These are phyloP conservation scores for Boloria euphrosyne DNA, from an alignment of 2,888 invertebrate genomes.

Conservation along the genomic window DNA sequence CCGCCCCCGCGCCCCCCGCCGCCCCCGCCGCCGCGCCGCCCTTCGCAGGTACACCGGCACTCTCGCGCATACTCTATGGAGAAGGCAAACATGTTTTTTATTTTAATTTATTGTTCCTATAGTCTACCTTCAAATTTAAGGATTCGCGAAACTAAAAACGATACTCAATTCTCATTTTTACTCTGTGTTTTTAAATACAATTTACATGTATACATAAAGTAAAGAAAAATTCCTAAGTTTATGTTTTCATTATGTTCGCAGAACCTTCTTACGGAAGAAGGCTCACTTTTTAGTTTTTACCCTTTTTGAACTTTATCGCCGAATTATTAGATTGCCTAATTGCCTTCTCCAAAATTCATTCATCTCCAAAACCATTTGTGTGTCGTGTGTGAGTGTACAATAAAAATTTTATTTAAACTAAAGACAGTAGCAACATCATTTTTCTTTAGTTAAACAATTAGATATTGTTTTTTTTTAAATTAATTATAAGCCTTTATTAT, in stretches of 20 bases:
- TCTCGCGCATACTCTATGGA: background rate
- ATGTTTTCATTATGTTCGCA: too few relatives aligned
- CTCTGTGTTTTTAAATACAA: too few relatives aligned
- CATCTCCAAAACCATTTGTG: slow-evolving; percentile 25
- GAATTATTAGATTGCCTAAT: too few relatives aligned
- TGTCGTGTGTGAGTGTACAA: slow-evolving; percentile 30
- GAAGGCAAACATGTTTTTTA: background rate
- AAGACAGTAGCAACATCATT: background rate
- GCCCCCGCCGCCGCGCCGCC: slow-evolving; percentile 37
- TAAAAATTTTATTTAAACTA: slow-evolving; percentile 4
- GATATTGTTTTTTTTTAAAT: slow-evolving; percentile 7
- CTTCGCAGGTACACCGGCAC: slow-evolving; percentile 45
- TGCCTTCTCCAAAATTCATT: slow-evolving; percentile 31
- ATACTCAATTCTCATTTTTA: too few relatives aligned
- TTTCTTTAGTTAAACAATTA: background rate
- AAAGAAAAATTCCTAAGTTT: too few relatives aligned
- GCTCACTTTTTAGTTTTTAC: too few relatives aligned
- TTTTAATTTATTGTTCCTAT: background rate
- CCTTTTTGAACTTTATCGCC: too few relatives aligned
- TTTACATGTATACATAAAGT: too few relatives aligned
- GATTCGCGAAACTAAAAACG: background rate
- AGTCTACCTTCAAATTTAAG: background rate
- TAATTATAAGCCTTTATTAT: slow-evolving; percentile 7
- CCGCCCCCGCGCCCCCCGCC: slow-evolving; percentile 38
- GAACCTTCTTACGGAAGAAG: too few relatives aligned